Evolutionary conservation across 2,113 vertebrate genomes (phyloP).

Genomic region (Marmota flaviventris): DNA sequence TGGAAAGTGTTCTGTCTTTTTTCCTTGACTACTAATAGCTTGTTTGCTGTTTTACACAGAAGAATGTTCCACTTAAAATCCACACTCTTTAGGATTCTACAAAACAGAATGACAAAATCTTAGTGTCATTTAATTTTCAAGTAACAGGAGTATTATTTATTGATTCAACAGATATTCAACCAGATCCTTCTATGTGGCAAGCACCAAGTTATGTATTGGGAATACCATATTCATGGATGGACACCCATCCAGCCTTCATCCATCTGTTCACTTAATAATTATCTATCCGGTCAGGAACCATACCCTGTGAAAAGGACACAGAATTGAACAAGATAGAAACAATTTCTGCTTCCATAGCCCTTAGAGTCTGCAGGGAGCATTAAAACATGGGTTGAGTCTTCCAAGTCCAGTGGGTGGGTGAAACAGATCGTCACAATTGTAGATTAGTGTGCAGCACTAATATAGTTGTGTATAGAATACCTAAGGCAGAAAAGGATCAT

Average conservation of each 20-base stretch:
- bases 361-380: neutral
- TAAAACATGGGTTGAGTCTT: neutral
- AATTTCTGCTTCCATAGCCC: neutral
- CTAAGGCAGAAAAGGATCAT: too few species aligned
- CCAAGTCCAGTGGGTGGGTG: neutral
- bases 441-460: neutral
- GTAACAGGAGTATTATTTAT: neutral
- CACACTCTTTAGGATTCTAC: neutral
- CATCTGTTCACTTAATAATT: neutral
- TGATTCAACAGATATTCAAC: neutral
- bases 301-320: neutral
- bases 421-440: neutral
- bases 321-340: neutral
- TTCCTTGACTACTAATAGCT: neutral
- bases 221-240: neutral
- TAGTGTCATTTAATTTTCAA: neutral
- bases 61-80: neutral
- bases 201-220: neutral
- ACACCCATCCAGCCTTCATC: neutral
- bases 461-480: neutral
- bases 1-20: conserved; percentile 17
- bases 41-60: neutral
- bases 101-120: neutral
- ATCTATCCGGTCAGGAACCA: neutral
- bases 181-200: neutral